Base-by-base conservation (phyloP, 1,140 invertebrate species). In the Rhagoletis zephyria region DNA sequence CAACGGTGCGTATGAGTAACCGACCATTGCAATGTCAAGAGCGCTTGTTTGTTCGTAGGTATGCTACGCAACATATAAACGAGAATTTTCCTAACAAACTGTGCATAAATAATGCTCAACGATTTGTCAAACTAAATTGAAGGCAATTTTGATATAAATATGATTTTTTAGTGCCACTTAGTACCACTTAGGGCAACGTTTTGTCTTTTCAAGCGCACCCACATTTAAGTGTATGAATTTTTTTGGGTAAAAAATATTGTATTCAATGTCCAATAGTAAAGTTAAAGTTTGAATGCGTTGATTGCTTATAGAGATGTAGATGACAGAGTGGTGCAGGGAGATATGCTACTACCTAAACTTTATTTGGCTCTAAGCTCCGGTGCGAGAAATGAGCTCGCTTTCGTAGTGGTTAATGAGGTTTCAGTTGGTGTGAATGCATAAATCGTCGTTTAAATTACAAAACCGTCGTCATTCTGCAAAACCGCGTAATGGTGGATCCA, bases 61-160 rank as follows among this genome's bases (percentile, higher is more conserved):
- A 2, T 16, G 19, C 16, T 81, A 51, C 56, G 48, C 30, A 30
- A 30, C 30, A 30, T 77, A 14, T 77, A 40, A 77, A 51, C 45
- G 42, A 77, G 48, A 42, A 81, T 81, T 56, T 81, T 81, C 59
- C 42, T 87, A 42, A 51, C 87, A 81, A 87, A 87, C 65, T 87
- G 87, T 87, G 87, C 87, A 87, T 87, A 87, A 87, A 87, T 87
- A 87, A 87, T 87, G 87, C 67, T 74, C 67, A 87, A 74, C 65
- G 59, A 87, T 87, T 87, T 87, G 87, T 87, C 87, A 87, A 87
- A 77, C 65, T 87, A 87, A 77, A 87, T 87, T 87, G 87, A 56
- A 74, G 51, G 67, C 67, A 87, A 87, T 81, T 81, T 87, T 61
- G 42, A 87, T 56, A 81, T 61, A 87, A 87, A 87, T 87, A 87